Percentiles rank a stretch among this genome's conserved stretches.
These are phyloP conservation scores for Cyclura pinguis DNA, from an alignment of 2,797 vertebrate genomes.

Conservation along the genomic window DNA sequence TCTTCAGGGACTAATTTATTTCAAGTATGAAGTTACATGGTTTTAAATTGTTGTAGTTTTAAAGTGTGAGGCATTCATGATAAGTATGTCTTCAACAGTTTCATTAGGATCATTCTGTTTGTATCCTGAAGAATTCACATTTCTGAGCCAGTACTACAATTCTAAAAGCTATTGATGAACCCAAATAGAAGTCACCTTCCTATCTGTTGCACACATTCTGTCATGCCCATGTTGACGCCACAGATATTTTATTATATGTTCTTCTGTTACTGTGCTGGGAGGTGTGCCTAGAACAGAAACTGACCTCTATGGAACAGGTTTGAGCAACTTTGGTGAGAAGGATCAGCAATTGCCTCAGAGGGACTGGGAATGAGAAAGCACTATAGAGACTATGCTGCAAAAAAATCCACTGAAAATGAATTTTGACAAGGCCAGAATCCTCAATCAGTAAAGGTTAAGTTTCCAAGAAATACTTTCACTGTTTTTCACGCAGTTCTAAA, in stretches of 20 bases:
- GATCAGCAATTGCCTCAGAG: conserved; percentile 2
- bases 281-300: neutral
- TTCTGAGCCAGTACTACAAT: neutral
- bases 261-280: neutral
- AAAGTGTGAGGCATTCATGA: neutral
- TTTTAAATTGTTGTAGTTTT: no score
- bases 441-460: conserved; percentile 27
- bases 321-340: conserved; percentile 14
- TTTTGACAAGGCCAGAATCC: conserved; percentile 27
- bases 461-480: conserved; percentile 1
- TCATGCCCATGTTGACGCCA: neutral
- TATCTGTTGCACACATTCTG: neutral
- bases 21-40: no score
- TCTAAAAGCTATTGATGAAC: neutral
- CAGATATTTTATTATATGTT: neutral
- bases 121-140: neutral
- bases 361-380: conserved; percentile 2
- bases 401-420: conserved; percentile 26
- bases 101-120: neutral
- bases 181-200: neutral
- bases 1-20: no score
- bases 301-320: neutral
- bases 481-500: conserved; percentile 10
- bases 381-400: neutral
- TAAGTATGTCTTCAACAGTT: neutral